Percentiles rank a stretch among this genome's conserved stretches.
phyloP scores from a whole-genome alignment of 2,113 vertebrate genomes.

The Elanus axillaris region DNA sequence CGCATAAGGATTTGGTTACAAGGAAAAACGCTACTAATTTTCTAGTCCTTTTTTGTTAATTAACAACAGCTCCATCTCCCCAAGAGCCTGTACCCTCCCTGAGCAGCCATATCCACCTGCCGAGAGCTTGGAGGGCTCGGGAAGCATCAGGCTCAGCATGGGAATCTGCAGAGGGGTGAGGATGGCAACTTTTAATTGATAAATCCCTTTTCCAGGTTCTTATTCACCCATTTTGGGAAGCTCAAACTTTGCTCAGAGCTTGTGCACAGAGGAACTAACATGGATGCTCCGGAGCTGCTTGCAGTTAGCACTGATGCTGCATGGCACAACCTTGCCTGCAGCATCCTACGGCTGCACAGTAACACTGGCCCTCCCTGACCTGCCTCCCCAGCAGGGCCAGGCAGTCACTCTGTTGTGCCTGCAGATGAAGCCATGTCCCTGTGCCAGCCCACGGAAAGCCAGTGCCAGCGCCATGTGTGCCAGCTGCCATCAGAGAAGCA shows the following conservation, averaged over 20 bases:
- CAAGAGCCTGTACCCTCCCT: accelerated
- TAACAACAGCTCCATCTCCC: background rate
- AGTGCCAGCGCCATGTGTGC: accelerated
- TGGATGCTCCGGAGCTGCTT: background rate
- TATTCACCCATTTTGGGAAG: background rate
- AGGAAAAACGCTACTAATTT: background rate
- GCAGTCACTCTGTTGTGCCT: accelerated
- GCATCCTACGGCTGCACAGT: background rate
- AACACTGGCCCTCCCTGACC: background rate
- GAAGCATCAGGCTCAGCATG: background rate
- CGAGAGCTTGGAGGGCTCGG: background rate
- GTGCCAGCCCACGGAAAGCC: background rate
- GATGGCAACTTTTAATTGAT: background rate
- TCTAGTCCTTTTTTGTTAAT: conserved; percentile 31
- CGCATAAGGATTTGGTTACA: background rate
- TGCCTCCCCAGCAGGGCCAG: background rate
- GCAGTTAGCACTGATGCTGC: background rate
- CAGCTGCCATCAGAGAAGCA: background rate
- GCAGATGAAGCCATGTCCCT: accelerated
- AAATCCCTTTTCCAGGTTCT: background rate
- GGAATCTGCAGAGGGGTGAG: background rate
- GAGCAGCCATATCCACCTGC: background rate
- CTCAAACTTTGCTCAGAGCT: background rate
- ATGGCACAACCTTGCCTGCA: background rate
- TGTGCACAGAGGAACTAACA: background rate